These are phyloP conservation scores for Helobdella robusta DNA, from an alignment of 2,888 invertebrate genomes.

Conservation along the genomic window DNA sequence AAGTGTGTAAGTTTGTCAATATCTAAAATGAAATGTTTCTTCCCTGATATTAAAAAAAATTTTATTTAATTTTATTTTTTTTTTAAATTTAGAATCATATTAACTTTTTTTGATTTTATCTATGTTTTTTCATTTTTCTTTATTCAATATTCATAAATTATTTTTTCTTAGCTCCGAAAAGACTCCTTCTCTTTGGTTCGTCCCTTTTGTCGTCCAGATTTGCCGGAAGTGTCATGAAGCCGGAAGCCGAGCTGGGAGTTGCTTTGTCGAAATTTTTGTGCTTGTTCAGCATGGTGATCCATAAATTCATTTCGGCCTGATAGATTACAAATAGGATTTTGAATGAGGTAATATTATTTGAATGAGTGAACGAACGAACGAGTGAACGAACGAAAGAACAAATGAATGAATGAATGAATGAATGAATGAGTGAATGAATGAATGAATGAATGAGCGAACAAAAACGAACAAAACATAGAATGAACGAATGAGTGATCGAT, in stretches of 20 bases:
- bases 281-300: conserved; percentile 21
- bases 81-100: too few species aligned
- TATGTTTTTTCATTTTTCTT: too few species aligned
- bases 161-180: conserved; percentile 8
- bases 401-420: too few species aligned
- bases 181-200: conserved; percentile 23
- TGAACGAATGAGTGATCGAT: too few species aligned
- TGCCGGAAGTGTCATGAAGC: conserved; percentile 18
- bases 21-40: neutral
- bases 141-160: neutral
- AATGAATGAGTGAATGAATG: too few species aligned
- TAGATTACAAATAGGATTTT: neutral
- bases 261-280: conserved; percentile 8
- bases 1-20: neutral
- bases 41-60: neutral
- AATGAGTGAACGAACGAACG: too few species aligned
- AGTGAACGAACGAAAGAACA: too few species aligned
- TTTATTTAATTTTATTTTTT: too few species aligned
- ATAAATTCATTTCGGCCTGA: conserved; percentile 23
- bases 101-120: too few species aligned
- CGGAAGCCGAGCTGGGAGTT: neutral
- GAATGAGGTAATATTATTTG: too few species aligned
- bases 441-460: too few species aligned
- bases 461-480: too few species aligned
- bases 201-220: conserved; percentile 11